These are phyloP conservation scores for Forbesichthys papilliferus DNA, from an alignment of 2,113 vertebrate genomes.

Conservation along the genomic window DNA sequence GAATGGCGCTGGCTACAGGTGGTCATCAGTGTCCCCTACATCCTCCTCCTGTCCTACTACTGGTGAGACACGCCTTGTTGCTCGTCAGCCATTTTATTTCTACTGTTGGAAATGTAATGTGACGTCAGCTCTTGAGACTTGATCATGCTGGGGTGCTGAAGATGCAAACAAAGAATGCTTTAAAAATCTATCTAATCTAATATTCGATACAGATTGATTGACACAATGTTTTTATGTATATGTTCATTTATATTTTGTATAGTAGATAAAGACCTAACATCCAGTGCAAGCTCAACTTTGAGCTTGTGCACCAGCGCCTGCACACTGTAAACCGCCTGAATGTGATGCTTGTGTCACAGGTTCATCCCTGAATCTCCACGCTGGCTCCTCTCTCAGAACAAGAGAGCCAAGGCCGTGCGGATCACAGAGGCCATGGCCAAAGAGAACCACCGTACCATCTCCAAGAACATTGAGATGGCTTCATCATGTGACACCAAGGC, in stretches of 20 bases:
- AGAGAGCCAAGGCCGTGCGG: conserved; percentile 79
- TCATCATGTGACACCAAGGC: not conserved
- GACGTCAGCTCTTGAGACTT: too few species aligned
- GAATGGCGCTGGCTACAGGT: conserved; percentile 93
- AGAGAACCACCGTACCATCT: conserved; percentile 82
- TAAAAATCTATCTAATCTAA: too few species aligned
- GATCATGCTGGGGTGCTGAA: too few species aligned
- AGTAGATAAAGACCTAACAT: too few species aligned
- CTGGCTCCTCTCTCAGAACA: conserved; percentile 92
- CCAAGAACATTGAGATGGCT: conserved; percentile 83
- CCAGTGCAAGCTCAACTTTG: too few species aligned
- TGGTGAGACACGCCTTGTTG: conserved; percentile 77
- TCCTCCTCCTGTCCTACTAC: conserved; percentile 90
- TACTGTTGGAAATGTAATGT: too few species aligned
- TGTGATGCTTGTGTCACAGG: conserved; percentile 67
- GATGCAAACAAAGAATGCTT: too few species aligned
- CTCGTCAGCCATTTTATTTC: too few species aligned
- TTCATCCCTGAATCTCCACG: conserved; percentile 92
- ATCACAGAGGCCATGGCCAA: conserved; percentile 86
- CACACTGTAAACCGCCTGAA: not conserved
- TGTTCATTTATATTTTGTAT: too few species aligned
- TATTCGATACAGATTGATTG: too few species aligned
- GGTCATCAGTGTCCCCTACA: conserved; percentile 87
- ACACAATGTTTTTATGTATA: too few species aligned
- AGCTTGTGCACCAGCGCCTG: too few species aligned